Percentiles rank a stretch among this genome's conserved stretches.
Evolutionary conservation across 2,888 invertebrate genomes (phyloP).

Genomic region (Polyommatus icarus): DNA sequence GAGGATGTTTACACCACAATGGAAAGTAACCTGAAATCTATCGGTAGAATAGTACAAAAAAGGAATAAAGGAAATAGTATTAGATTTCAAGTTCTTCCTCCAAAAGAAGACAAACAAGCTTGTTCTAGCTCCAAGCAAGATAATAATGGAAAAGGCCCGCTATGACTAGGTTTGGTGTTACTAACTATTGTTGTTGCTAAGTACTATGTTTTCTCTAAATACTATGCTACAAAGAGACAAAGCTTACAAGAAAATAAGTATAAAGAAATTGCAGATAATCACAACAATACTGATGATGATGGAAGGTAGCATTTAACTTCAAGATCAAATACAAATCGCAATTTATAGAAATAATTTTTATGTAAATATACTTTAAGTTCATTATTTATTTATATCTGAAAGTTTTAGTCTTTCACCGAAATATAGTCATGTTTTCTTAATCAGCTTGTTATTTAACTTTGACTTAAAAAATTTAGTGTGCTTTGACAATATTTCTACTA

Average conservation of each 20-base stretch:
- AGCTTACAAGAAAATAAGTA: conserved; percentile 33
- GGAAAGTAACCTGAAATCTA: conserved; percentile 73
- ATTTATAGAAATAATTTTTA: neutral
- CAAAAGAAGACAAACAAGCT: conserved; percentile 47
- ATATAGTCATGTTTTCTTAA: neutral
- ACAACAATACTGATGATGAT: conserved; percentile 22
- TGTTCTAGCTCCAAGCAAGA: conserved; percentile 44
- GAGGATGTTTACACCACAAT: conserved; percentile 80
- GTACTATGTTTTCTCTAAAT: conserved; percentile 58
- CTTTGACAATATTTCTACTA: no score
- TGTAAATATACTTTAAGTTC: no score
- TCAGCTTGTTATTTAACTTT: neutral
- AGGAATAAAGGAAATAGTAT: conserved; percentile 81
- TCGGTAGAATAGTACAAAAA: conserved; percentile 82
- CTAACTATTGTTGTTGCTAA: conserved; percentile 55
- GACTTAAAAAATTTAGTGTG: neutral
- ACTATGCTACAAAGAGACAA: conserved; percentile 47
- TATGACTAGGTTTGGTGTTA: conserved; percentile 66
- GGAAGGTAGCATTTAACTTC: neutral
- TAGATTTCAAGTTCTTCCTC: conserved; percentile 82
- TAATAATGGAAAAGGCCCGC: conserved; percentile 56
- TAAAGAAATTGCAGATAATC: conserved; percentile 38
- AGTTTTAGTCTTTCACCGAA: neutral
- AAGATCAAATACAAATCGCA: neutral
- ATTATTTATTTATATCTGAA: neutral